phyloP scores from a whole-genome alignment of 2,797 vertebrate genomes.

The Pseudotriccus pelzelni region DNA sequence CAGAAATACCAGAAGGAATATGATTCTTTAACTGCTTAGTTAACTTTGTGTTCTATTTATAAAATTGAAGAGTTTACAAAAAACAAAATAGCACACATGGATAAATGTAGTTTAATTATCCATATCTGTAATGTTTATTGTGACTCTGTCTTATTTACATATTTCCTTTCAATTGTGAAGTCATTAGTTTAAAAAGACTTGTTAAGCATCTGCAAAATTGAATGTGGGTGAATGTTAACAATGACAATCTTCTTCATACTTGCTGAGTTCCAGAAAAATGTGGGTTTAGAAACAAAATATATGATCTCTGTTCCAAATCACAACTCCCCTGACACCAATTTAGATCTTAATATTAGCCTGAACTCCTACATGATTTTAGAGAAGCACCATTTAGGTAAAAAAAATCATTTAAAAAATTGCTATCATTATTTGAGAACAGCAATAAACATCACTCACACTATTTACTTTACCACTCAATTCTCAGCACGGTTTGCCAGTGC shows the following conservation, averaged over 20 bases:
- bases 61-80: background rate
- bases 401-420: constrained; percentile 56
- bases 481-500: background rate
- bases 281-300: constrained; percentile 35
- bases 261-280: background rate
- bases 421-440: constrained; percentile 42
- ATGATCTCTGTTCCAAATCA: constrained; percentile 49
- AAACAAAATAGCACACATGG: background rate
- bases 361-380: constrained; percentile 55
- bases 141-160: constrained; percentile 20
- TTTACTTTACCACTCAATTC: constrained; percentile 54
- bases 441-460: constrained; percentile 45
- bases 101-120: background rate
- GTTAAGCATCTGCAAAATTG: constrained; percentile 8
- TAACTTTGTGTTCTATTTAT: background rate
- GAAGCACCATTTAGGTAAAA: constrained; percentile 57
- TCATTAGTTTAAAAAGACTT: constrained; percentile 20
- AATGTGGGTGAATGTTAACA: constrained; percentile 29
- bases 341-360: constrained; percentile 50
- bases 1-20: background rate
- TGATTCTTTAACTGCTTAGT: background rate
- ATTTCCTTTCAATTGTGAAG: constrained; percentile 26
- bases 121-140: constrained; percentile 10
- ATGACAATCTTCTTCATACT: background rate
- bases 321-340: constrained; percentile 11